These are phyloP conservation scores for Dorcus parallelipipedus DNA, from an alignment of 2,888 invertebrate species.

Conservation along the genomic window DNA sequence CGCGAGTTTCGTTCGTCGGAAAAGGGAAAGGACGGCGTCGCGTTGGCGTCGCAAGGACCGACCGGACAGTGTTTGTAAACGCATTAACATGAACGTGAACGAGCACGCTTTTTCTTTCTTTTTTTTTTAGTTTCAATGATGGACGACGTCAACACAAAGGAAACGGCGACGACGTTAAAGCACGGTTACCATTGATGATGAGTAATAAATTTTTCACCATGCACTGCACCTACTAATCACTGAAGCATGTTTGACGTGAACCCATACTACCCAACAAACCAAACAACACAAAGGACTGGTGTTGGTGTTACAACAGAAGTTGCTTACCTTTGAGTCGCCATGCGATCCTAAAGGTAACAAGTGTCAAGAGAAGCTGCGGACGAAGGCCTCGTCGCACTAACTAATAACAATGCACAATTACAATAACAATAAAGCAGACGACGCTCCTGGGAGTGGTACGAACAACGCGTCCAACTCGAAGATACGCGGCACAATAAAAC, in stretches of 20 bases:
- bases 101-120: too few species aligned
- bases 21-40: too few species aligned
- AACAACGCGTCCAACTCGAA: conserved; percentile 22
- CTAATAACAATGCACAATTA: conserved; percentile 18
- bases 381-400: background rate
- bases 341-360: conserved; percentile 21
- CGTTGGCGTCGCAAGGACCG: too few species aligned
- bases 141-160: too few species aligned
- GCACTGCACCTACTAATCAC: conserved; percentile 5
- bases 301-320: background rate
- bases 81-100: too few species aligned
- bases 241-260: background rate
- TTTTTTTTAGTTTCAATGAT: too few species aligned
- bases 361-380: background rate
- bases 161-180: too few species aligned
- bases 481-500: conserved; percentile 38
- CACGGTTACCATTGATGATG: too few species aligned
- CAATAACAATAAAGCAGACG: conserved; percentile 8
- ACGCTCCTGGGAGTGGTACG: conserved; percentile 14
- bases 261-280: too few species aligned
- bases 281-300: background rate
- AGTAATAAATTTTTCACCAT: too few species aligned
- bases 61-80: too few species aligned
- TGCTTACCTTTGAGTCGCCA: conserved; percentile 41
- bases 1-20: too few species aligned